Evolutionary conservation across 2,797 vertebrate species (phyloP), one percentile per base, ranked within the genome.

Genomic region (Spinibarbus caldwelli): DNA sequence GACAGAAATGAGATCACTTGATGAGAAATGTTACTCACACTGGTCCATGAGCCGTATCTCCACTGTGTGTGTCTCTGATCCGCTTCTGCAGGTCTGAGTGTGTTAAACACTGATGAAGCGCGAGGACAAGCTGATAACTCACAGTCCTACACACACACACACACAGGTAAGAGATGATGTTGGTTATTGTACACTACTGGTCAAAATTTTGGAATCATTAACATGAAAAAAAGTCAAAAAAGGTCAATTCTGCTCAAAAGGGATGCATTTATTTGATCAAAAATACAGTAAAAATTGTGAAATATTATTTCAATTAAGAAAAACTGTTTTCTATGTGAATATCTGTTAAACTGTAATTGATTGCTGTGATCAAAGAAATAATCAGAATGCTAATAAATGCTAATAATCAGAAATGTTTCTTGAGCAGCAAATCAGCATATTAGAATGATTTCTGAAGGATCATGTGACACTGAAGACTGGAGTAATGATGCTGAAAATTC

Each of bases 41-140:
- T 94, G 0, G 97, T 98, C 98, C 98, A 99, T 68, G 97, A 99
- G 80, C 98, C 98, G 0, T 96, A 97, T 96, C 98, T 94, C 98
- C 98, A 99, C 64, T 99, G 96, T 21, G 95, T 95, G 78, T 89
- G 88, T 76, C 95, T 94, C 80, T 94, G 95, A 43, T 90, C 85
- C 0, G 93, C 93, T 91, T 92, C 90, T 72, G 92, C 86, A 52
- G 97, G 96, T 84, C 94, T 92, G 3, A 94, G 92, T 11, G 97
- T 97, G 90, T 94, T 95, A 82, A 94, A 92, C 57, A 87, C 78
- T 8, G 94, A 89, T 54, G 94, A 90, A 15, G 93, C 84, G 87
- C 94, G 87, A 8, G 95, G 95, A 92, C 98, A 99, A 17, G 92
- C 73, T 7, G 93, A 87, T 91, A 96, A 90, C 85, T 97, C 95